Base-by-base conservation (phyloP, 2,888 invertebrate species). In the Parasteatoda lunata region DNA sequence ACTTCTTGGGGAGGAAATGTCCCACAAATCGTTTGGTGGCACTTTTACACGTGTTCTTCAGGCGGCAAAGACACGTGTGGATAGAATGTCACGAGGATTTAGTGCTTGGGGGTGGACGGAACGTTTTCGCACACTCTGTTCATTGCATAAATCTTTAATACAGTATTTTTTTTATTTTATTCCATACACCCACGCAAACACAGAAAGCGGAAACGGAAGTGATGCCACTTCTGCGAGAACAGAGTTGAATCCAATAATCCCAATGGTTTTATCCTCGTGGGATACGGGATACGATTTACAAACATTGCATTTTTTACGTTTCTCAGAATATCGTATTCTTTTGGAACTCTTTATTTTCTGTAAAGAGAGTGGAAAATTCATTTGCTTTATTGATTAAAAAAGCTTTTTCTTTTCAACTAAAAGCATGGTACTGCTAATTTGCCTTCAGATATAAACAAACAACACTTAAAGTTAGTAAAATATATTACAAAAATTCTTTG, bases 191-290 rank as follows among this genome's bases (percentile, higher is more conserved):
- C 59, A 59, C 9, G n/a, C 59, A 59, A 9, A 9, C 59, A 59
- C 59, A 47, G 47, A 30, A 75, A 68, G 52, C 77, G 77, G 78
- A 70, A 78, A 51, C 45, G 71, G 54, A 77, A 71, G 47, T 79
- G 59, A 64, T 59, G 78, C 64, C 78, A 79, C 78, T 71, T 70
- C 49, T 64, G 45, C 78, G 30, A n/a, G 78, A 64, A 79, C 15
- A 47, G 59, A 70, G n/a, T 64, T n/a, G 51, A 79, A 79, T 79
- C 71, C 70, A 79, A 79, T 79, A 79, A 59, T 59, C 59, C 59
- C n/a, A 13, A 64, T 9, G 70, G 13, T 49, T 13, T 68, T 51
- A 45, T 59, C 70, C 78, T 70, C 30, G 15, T 13, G 54, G 78
- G 59, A 59, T 4, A n/a, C 4, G 68, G 15, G n/a, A 30, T 9